Percentiles rank a stretch among this genome's conserved stretches.
phyloP scores from a whole-genome alignment of 2,113 vertebrate species.

The Ceyx cyanopectus region DNA sequence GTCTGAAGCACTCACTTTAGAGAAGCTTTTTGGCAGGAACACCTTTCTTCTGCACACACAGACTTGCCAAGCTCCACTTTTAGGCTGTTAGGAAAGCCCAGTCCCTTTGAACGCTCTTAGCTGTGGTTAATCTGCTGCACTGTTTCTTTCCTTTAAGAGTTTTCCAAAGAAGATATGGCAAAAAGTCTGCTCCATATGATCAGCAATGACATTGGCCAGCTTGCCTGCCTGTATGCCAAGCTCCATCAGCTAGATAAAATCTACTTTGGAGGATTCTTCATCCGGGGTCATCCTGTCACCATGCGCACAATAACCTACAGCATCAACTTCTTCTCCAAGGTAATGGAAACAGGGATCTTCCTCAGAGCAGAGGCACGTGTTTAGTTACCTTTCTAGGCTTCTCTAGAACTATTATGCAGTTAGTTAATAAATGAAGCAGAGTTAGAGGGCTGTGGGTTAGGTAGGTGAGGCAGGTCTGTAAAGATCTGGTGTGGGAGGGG shows the following conservation, averaged over 20 bases:
- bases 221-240: slow-evolving; percentile 94
- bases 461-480: neutral
- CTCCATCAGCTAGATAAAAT: slow-evolving; percentile 90
- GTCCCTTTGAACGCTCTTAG: neutral
- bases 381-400: neutral
- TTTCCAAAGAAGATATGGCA: slow-evolving; percentile 97
- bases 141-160: slow-evolving; percentile 77
- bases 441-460: slow-evolving; percentile 5
- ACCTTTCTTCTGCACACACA: neutral
- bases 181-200: slow-evolving; percentile 99
- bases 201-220: slow-evolving; percentile 98
- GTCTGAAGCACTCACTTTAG: neutral
- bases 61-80: no score
- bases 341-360: neutral
- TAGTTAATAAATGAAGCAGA: neutral
- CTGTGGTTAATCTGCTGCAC: neutral
- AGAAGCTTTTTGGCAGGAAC: neutral
- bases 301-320: slow-evolving; percentile 99
- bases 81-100: neutral
- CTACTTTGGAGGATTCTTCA: slow-evolving; percentile 98
- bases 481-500: slow-evolving; percentile 45
- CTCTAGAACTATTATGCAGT: no score
- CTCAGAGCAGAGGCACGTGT: accelerated
- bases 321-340: slow-evolving; percentile 99
- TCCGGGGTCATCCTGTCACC: slow-evolving; percentile 94